Evolutionary conservation across 2,888 invertebrate species (phyloP).

Genomic region (Lepidocyrtoides sp.): DNA sequence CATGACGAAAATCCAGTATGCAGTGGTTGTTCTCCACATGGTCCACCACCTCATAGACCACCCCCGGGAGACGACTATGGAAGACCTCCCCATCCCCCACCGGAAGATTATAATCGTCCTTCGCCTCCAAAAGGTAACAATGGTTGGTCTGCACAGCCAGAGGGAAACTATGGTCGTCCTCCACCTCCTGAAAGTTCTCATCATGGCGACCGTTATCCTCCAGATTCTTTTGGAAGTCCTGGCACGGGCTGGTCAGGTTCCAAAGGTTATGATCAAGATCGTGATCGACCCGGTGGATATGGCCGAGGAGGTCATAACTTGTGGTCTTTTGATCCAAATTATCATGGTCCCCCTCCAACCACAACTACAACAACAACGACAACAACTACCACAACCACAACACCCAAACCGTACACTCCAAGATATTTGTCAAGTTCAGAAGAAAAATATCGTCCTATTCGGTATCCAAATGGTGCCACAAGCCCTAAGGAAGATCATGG

Average conservation of each 20-base stretch:
- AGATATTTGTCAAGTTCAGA: constrained; percentile 74
- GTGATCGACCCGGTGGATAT: background rate
- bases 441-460: constrained; percentile 78
- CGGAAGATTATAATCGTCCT: constrained; percentile 24
- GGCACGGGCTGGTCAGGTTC: constrained; percentile 62
- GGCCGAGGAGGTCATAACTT: constrained; percentile 66
- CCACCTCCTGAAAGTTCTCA: constrained; percentile 5
- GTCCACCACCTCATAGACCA: constrained; percentile 61
- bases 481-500: background rate
- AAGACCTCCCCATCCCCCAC: background rate
- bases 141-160: constrained; percentile 15
- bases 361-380: constrained; percentile 69
- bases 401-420: constrained; percentile 72
- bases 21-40: constrained; percentile 21
- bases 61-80: constrained; percentile 53
- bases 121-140: constrained; percentile 46
- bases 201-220: background rate
- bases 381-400: constrained; percentile 64
- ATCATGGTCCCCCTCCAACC: constrained; percentile 62
- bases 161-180: background rate
- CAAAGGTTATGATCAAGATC: constrained; percentile 3
- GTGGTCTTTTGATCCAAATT: constrained; percentile 77
- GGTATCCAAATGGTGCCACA: constrained; percentile 61
- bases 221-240: constrained; percentile 34
- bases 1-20: constrained; percentile 18